Percentiles rank a stretch among this genome's conserved stretches.
These are phyloP conservation scores for Caenorhabditis briggsae DNA, from an alignment of 1,140 invertebrate genomes.

Conservation along the genomic window DNA sequence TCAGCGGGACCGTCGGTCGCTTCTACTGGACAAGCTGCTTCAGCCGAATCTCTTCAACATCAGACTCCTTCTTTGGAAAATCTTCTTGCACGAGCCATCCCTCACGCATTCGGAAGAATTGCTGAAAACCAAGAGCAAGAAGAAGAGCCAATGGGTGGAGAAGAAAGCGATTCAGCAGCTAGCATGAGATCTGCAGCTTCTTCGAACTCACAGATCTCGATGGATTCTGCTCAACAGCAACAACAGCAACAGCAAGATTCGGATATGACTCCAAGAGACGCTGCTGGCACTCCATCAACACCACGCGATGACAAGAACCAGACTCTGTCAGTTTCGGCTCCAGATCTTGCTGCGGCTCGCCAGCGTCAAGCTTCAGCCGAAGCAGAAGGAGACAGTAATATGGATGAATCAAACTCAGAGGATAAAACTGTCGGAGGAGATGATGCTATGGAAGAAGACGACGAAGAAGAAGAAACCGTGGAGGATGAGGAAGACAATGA, in stretches of 20 bases:
- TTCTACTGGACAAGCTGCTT: conserved; percentile 73
- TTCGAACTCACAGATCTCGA: conserved; percentile 20
- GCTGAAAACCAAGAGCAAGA: conserved; percentile 54
- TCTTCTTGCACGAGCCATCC: conserved; percentile 67
- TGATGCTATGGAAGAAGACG: conserved; percentile 58
- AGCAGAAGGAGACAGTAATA: conserved; percentile 29
- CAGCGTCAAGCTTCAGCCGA: conserved; percentile 56
- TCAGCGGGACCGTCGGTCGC: conserved; percentile 61
- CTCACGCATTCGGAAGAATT: conserved; percentile 57
- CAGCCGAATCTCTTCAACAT: conserved; percentile 73
- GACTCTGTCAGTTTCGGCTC: conserved; percentile 61
- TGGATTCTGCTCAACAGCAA: not conserved
- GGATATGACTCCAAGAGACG: conserved; percentile 20
- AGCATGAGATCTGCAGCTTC: conserved; percentile 33
- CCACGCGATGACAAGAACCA: conserved; percentile 58
- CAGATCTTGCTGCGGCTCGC: conserved; percentile 58
- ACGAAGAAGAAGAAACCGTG: conserved; percentile 58
- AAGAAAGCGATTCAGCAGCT: conserved; percentile 52
- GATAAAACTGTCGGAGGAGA: conserved; percentile 57
- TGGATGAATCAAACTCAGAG: conserved; percentile 17
- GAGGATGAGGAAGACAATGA: conserved; percentile 42
- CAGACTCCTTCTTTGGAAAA: conserved; percentile 76
- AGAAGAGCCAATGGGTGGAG: conserved; percentile 54
- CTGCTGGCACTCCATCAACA: conserved; percentile 32
- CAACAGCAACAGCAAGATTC: conserved; percentile 33